phyloP scores from a whole-genome alignment of 1,140 invertebrate genomes.

The Drosophila prosaltans region DNA sequence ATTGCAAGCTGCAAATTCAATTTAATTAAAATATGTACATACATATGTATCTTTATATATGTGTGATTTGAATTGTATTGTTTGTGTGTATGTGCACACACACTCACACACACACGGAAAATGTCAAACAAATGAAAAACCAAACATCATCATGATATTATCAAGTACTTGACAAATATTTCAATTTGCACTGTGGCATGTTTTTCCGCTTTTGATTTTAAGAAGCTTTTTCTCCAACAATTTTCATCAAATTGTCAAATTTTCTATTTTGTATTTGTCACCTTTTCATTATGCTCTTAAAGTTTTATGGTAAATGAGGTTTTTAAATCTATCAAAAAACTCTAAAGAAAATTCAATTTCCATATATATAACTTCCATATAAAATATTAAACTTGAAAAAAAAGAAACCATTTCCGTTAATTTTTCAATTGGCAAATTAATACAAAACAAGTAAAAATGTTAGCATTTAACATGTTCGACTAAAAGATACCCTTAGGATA shows the following conservation, averaged over 20 bases:
- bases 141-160: slow-evolving; percentile 13
- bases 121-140: not conserved
- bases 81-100: slow-evolving; percentile 4
- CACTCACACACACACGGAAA: slow-evolving; percentile 1
- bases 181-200: not conserved
- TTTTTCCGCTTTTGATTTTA: slow-evolving; percentile 1
- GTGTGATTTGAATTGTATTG: not conserved
- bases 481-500: not conserved
- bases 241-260: not conserved
- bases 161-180: slow-evolving; percentile 12
- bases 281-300: not conserved
- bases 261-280: not conserved
- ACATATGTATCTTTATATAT: slow-evolving; percentile 4
- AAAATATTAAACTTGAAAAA: slow-evolving; percentile 8
- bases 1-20: slow-evolving; percentile 30
- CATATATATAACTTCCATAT: not conserved
- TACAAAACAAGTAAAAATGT: not conserved
- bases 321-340: not conserved
- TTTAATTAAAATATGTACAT: slow-evolving; percentile 53
- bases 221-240: not conserved
- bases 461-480: not conserved
- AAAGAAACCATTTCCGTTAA: not conserved
- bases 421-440: slow-evolving; percentile 6
- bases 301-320: not conserved
- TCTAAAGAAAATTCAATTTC: slow-evolving; percentile 3